These are phyloP conservation scores for Pantherophis alleghaniensis DNA, from an alignment of 2,797 vertebrate genomes.

Conservation along the genomic window DNA sequence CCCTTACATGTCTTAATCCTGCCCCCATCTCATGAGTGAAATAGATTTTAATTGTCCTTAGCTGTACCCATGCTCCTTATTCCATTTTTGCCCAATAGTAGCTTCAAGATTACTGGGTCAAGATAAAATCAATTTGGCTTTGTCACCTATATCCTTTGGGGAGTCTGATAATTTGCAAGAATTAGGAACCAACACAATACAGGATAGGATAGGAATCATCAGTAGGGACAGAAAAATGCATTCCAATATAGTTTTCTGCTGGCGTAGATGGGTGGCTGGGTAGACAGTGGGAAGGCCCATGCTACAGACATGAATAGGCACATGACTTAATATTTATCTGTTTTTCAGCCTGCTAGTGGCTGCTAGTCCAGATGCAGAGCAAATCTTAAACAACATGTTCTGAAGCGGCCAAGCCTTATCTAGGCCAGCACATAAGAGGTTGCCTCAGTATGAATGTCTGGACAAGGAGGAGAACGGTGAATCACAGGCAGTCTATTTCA, in stretches of 20 bases:
- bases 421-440: neutral
- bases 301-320: neutral
- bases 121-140: neutral
- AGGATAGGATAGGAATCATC: neutral
- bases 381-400: neutral
- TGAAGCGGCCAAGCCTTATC: neutral
- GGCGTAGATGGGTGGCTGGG: neutral
- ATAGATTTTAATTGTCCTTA: neutral
- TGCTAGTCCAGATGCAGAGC: neutral
- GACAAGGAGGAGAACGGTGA: conserved; percentile 4
- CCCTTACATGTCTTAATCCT: neutral
- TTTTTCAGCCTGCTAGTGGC: neutral
- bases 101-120: neutral
- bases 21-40: neutral
- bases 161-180: neutral
- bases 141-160: neutral
- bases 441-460: neutral
- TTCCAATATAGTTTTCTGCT: neutral
- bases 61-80: neutral
- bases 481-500: conserved; percentile 9
- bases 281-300: neutral
- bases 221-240: neutral
- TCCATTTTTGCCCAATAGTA: neutral
- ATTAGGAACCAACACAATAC: neutral
- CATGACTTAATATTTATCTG: neutral